Base-by-base conservation (phyloP, 1,140 invertebrate genomes). In the Mamestra configurata region DNA sequence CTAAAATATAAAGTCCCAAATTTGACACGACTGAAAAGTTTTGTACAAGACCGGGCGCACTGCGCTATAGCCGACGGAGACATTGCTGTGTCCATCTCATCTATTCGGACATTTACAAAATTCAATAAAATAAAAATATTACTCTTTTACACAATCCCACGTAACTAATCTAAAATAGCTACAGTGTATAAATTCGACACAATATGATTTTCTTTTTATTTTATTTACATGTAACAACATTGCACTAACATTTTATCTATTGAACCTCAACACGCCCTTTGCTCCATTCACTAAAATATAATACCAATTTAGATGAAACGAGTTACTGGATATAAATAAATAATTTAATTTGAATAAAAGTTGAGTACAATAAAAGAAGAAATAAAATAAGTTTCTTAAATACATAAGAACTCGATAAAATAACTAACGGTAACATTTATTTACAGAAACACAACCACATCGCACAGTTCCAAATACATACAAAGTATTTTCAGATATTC, bases 1-100 rank as follows among this genome's bases (percentile, higher is more conserved):
- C 82, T 88, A 86, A 87, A 84, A 84, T 85, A 86, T 84, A 86
- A 84, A 84, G 82, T 83, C 82, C 78, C 79, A 82, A 83, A 86
- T 87, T 86, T 88, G 84, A 88, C 83, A 88, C 88, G 82, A 73
- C 40, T 59, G 24, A 68, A 72, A 77, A 46, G 57, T 77, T 77
- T 76, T 77, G 61, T 68, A 77, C 75, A 77, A 49, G 31, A 40
- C 49, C 24, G 59, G n/a, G 20, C 75, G 20, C 20, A 20, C 61
- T 15, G 20, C 61, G 11, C 35, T 20, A 13, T 40, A 31, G 22
- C 22, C 24, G 57, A 53, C 15, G 1, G 6, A 46, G 10, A 0
- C 35, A 20, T 35, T 0, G 31, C 59, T 24, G 18, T 24, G 18
- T 13, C 61, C 75, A 76, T 49, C 40, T 18, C 55, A 51, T 20